Percentiles rank a stretch among this genome's conserved stretches.
phyloP scores from a whole-genome alignment of 1,140 invertebrate genomes.

The Cephus cinctus region DNA sequence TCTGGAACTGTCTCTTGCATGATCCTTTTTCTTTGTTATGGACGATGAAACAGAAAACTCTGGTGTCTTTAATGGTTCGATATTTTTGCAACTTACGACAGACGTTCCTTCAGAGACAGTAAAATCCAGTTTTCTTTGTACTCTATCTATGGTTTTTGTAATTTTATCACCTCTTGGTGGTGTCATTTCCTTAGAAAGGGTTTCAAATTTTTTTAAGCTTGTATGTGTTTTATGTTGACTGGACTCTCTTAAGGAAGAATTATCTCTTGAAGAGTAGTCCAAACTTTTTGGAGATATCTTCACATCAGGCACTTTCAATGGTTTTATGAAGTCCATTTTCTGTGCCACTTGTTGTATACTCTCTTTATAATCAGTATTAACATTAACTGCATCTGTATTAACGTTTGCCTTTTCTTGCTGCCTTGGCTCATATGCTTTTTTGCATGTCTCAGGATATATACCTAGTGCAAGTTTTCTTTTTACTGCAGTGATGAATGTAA shows the following conservation, averaged over 20 bases:
- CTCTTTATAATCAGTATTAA: constrained; percentile 18
- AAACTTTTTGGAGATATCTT: constrained; percentile 51
- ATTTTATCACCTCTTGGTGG: constrained; percentile 34
- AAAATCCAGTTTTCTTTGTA: constrained; percentile 49
- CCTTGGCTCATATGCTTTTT: constrained; percentile 29
- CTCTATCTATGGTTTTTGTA: constrained; percentile 37
- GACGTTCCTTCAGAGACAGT: constrained; percentile 39
- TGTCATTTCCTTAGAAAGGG: constrained; percentile 20
- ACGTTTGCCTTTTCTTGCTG: constrained; percentile 16
- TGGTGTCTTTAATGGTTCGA: constrained; percentile 46
- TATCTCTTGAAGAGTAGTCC: constrained; percentile 44
- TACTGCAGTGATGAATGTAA: constrained; percentile 50
- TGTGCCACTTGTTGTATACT: constrained; percentile 22
- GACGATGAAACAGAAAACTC: constrained; percentile 41
- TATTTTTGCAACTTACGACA: constrained; percentile 39
- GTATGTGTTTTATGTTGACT: constrained; percentile 15
- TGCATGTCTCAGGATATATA: constrained; percentile 24
- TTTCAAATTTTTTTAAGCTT: constrained; percentile 22
- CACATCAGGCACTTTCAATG: constrained; percentile 48
- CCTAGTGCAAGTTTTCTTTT: constrained; percentile 45
- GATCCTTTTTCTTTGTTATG: constrained; percentile 46
- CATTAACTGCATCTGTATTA: constrained; percentile 11
- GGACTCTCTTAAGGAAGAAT: constrained; percentile 36
- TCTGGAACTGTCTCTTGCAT: constrained; percentile 43
- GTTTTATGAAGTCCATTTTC: constrained; percentile 48